Conservation (phyloP, 2,797 vertebrate genomes). For the Anabas testudineus region DNA sequence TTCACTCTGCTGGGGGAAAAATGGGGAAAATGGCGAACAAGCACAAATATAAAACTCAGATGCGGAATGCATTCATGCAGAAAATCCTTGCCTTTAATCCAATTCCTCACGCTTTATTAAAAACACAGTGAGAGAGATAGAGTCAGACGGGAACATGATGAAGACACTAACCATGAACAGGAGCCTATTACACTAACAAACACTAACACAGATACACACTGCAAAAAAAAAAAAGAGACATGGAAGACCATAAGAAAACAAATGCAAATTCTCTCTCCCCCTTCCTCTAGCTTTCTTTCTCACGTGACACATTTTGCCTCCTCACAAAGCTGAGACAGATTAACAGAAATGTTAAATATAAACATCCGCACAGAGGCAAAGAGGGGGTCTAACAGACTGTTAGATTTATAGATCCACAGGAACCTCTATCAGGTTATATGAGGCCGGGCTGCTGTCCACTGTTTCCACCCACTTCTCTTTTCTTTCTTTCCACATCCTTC, state of each 20-base stretch:
- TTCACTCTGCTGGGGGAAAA: constrained; percentile 32
- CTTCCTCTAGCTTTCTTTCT: constrained; percentile 17
- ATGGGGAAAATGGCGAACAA: constrained; percentile 47
- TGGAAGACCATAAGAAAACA: constrained; percentile 23
- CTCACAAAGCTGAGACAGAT: constrained; percentile 29
- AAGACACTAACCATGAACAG: constrained; percentile 49
- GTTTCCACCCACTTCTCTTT: background rate
- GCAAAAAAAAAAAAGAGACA: constrained; percentile 41
- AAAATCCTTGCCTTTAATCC: constrained; percentile 82
- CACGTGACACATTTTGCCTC: constrained; percentile 42
- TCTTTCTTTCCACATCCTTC: constrained; percentile 19
- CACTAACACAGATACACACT: constrained; percentile 17
- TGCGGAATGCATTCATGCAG: constrained; percentile 72
- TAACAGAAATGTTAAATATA: constrained; percentile 21
- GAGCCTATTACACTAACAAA: constrained; percentile 40
- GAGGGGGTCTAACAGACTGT: constrained; percentile 11
- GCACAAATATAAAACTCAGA: constrained; percentile 75
- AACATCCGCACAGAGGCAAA: constrained; percentile 27
- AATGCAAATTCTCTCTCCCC: constrained; percentile 39
- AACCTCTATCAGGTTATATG: constrained; percentile 32
- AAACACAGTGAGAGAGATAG: constrained; percentile 61
- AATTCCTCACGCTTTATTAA: constrained; percentile 79
- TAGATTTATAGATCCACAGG: constrained; percentile 22
- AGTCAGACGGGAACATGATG: constrained; percentile 56
- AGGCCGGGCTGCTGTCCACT: constrained; percentile 36